Evolutionary conservation across 2,888 invertebrate species (phyloP).

Genomic region (Belgica antarctica): DNA sequence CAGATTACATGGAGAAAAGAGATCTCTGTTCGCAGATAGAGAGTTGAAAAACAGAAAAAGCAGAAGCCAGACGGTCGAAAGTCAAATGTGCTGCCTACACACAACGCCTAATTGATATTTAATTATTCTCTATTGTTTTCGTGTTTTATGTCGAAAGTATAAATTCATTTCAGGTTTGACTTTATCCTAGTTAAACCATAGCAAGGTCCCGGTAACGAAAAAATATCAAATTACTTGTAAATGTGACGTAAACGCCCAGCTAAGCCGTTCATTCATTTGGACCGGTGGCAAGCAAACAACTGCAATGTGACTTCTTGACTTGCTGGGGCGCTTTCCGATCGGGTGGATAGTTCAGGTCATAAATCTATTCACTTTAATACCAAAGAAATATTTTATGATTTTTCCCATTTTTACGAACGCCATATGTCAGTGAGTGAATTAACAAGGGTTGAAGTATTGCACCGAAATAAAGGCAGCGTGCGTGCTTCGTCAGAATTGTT

Average conservation of each 20-base stretch:
- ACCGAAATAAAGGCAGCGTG: neutral
- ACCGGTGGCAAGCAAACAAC: neutral
- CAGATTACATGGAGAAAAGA: neutral
- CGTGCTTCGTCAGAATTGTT: neutral
- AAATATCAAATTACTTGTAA: conserved; percentile 35
- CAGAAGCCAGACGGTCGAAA: conserved; percentile 13
- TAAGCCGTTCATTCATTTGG: too few relatives aligned
- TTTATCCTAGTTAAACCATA: too few relatives aligned
- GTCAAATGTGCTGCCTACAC: neutral
- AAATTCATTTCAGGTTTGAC: too few relatives aligned
- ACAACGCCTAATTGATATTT: conserved; percentile 42
- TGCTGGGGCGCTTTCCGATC: neutral
- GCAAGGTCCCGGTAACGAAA: too few relatives aligned
- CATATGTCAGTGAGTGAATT: conserved; percentile 43
- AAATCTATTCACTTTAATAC: neutral
- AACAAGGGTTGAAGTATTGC: conserved; percentile 37
- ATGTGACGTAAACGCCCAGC: neutral
- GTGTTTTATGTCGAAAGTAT: neutral
- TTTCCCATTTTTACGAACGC: conserved; percentile 26
- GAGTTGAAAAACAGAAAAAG: neutral
- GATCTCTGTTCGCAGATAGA: neutral
- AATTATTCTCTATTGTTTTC: conserved; percentile 32
- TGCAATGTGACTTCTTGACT: neutral
- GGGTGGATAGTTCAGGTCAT: conserved; percentile 1
- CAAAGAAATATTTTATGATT: conserved; percentile 36